Percentiles rank a stretch among this genome's conserved stretches.
phyloP scores from a whole-genome alignment of 2,888 invertebrate species.

The Neria commutata region DNA sequence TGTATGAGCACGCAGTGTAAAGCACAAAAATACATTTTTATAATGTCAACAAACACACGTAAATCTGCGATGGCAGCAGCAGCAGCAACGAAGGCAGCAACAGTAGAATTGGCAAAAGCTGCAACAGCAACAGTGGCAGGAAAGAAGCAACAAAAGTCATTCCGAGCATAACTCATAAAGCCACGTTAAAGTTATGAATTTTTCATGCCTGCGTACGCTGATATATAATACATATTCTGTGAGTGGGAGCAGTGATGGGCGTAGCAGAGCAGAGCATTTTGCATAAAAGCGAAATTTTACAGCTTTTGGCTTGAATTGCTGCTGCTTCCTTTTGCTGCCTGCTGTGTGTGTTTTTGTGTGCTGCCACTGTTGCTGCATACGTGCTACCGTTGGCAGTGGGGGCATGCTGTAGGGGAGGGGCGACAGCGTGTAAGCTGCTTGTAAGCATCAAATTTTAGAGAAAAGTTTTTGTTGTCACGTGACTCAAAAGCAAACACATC shows the following conservation, averaged over 20 bases:
- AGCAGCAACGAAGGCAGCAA: no score
- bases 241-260: neutral
- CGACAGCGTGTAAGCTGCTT: no score
- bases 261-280: no score
- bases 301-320: neutral
- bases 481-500: slow-evolving; percentile 32
- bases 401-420: no score
- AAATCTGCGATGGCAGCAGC: no score
- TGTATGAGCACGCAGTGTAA: neutral
- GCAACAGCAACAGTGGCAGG: slow-evolving; percentile 36
- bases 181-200: slow-evolving; percentile 51
- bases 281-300: neutral
- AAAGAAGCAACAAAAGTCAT: no score
- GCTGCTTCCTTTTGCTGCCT: no score
- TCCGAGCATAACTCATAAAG: slow-evolving; percentile 41
- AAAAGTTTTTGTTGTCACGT: slow-evolving; percentile 44
- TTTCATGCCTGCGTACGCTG: slow-evolving; percentile 39
- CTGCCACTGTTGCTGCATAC: no score
- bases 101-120: no score
- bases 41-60: no score
- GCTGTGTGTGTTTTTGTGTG: neutral
- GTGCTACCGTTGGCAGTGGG: no score
- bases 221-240: slow-evolving; percentile 48
- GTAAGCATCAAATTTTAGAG: neutral
- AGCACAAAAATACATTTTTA: no score